phyloP scores from a whole-genome alignment of 1,140 invertebrate species.

The Musca vetustissima region DNA sequence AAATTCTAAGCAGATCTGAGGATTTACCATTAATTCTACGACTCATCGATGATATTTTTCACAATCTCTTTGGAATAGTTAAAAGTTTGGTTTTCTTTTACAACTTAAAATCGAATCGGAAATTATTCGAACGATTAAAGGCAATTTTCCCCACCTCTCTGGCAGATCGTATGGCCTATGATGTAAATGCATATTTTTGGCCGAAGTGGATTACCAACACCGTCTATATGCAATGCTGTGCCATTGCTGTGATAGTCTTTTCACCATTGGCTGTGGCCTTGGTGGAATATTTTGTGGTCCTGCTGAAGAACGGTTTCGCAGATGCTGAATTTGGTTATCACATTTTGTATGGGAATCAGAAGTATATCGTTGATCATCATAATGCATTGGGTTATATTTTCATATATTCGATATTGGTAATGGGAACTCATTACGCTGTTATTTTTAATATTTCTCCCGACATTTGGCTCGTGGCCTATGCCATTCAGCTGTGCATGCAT shows the following conservation, averaged over 20 bases:
- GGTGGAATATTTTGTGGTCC: not conserved
- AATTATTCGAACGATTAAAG: not conserved
- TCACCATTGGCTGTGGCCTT: not conserved
- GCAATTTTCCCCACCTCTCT: not conserved
- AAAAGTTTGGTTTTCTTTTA: not conserved
- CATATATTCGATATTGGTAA: conserved; percentile 30
- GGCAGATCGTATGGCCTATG: not conserved
- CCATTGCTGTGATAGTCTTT: not conserved
- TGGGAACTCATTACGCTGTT: conserved; percentile 35
- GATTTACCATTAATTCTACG: not conserved
- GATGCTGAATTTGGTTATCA: not conserved
- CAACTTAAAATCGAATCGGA: no score
- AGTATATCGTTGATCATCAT: conserved; percentile 17
- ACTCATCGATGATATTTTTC: not conserved
- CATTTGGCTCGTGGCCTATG: conserved; percentile 37
- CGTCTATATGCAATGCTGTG: not conserved
- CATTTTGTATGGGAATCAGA: not conserved
- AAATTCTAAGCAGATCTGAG: not conserved
- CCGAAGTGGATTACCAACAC: not conserved
- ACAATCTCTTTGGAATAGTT: not conserved
- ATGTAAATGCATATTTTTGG: not conserved
- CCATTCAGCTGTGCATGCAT: conserved; percentile 39
- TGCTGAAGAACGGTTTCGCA: not conserved
- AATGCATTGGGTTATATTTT: conserved; percentile 27
- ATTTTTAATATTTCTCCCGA: conserved; percentile 36